Base-by-base conservation (phyloP, 2,113 vertebrate genomes). In the Aythya baeri region DNA sequence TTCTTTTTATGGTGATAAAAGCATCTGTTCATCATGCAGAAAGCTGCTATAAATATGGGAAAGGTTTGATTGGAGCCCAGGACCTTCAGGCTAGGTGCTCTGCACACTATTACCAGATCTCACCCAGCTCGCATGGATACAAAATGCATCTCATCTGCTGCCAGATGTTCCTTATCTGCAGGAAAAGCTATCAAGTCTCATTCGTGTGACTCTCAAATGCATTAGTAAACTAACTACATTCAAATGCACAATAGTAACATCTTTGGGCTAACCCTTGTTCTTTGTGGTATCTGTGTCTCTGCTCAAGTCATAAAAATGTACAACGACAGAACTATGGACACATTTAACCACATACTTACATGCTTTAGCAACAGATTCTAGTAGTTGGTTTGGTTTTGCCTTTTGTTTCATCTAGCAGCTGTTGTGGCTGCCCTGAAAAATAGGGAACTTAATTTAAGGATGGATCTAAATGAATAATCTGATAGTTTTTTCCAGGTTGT, bases 201-300 rank as follows among this genome's bases (percentile, higher is more conserved):
- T 70, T 38, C 54, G 20, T 43, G 32, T 46, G 61, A 66, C 79
- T 88, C 67, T 83, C 32, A 72, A 92, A 67, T 84, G 83, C 50
- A 66, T 83, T 95, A 72, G 77, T 79, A 72, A 84, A 83, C 58
- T 77, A 68, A 83, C 80, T 85, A 43, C 57, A 93, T 95, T 21
- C 68, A 91, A 67, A 66, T 61, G 75, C 74, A 41, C 31, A 83
- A 52, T 79, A 13, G 31, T 44, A 44, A 63, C 17, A 10, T 55
- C 66, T 86, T 55, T 54, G 58, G 44, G 75, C 31, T 89, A 86
- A 66, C 59, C 38, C 73, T 63, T 80, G 29, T 65, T 92, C 77
- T 81, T 87, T 84, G 74, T 94, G 88, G 2, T 3, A 62, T 55
- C 50, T 81, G 36, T 55, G 52, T 27, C 58, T 79, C 70, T 75